A percentile compares a stretch with the other conserved stretches of the same genome.
These are phyloP conservation scores for Lytechinus pictus DNA, from an alignment of 35 echinoderm and acorn worm species.

Conservation along the genomic window DNA sequence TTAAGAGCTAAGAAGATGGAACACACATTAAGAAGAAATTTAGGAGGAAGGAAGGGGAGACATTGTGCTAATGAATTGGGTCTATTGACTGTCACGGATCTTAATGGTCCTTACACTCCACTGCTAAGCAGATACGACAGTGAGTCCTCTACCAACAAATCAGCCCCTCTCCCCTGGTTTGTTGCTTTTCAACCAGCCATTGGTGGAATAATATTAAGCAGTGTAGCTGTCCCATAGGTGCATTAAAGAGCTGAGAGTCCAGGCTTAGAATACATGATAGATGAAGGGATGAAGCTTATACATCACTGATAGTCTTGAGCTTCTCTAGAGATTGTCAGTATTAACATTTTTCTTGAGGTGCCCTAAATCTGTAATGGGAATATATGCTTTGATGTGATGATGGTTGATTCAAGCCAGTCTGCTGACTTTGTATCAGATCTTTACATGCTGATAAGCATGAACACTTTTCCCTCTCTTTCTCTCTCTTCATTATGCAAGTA, in stretches of 20 bases:
- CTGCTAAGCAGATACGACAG: neutral
- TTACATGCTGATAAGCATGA: neutral
- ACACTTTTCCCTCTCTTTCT: too few species aligned
- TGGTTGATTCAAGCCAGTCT: neutral
- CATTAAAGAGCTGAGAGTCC: neutral
- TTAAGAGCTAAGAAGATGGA: neutral
- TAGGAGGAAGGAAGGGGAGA: neutral
- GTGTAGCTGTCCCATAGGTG: neutral
- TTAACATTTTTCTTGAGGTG: neutral
- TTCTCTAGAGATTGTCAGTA: neutral
- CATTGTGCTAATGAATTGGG: slow-evolving; percentile 26
- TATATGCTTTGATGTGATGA: neutral
- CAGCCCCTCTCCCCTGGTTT: neutral
- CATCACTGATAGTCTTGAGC: neutral
- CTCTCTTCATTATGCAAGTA: too few species aligned
- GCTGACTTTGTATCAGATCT: neutral
- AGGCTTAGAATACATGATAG: neutral
- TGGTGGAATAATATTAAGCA: neutral
- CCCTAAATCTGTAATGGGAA: neutral
- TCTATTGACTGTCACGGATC: slow-evolving; percentile 33
- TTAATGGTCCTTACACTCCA: slow-evolving; percentile 8
- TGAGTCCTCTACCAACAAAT: neutral
- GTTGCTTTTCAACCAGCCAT: neutral
- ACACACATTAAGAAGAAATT: neutral
- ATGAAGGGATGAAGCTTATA: neutral